phyloP scores from a whole-genome alignment of 2,113 vertebrate genomes.

The Corydoras sp. region DNA sequence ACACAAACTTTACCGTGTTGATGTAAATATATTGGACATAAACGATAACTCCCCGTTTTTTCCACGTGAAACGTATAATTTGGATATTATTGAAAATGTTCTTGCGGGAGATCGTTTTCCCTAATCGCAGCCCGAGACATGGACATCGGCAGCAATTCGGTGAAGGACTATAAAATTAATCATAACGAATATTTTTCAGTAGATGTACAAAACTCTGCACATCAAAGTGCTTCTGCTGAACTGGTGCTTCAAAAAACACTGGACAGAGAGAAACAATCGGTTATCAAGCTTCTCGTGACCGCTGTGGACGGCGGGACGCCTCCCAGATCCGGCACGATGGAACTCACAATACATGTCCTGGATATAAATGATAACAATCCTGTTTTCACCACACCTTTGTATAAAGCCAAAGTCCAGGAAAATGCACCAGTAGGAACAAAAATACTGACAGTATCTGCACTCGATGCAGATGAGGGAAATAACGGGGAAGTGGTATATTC shows the following conservation, averaged over 20 bases:
- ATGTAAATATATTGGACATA: slow-evolving; percentile 34
- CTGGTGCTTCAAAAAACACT: slow-evolving; percentile 46
- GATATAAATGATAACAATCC: slow-evolving; percentile 67
- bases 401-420: slow-evolving; percentile 50
- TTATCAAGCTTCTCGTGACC: slow-evolving; percentile 42
- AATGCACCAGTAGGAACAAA: slow-evolving; percentile 41
- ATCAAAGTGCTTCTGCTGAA: slow-evolving; percentile 39
- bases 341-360: slow-evolving; percentile 52
- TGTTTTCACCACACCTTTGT: slow-evolving; percentile 49
- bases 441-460: slow-evolving; percentile 47
- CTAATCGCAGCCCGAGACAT: slow-evolving; percentile 48
- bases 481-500: slow-evolving; percentile 50
- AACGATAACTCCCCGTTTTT: slow-evolving; percentile 27
- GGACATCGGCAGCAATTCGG: slow-evolving; percentile 57
- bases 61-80: background rate
- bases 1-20: slow-evolving; percentile 30
- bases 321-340: slow-evolving; percentile 38
- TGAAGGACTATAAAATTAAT: slow-evolving; percentile 56
- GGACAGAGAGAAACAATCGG: slow-evolving; percentile 54
- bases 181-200: slow-evolving; percentile 56
- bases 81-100: slow-evolving; percentile 43
- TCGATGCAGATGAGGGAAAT: slow-evolving; percentile 56
- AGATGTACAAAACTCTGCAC: slow-evolving; percentile 55
- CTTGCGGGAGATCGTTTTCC: slow-evolving; percentile 41
- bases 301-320: slow-evolving; percentile 52